Conservation (phyloP, 2,797 vertebrate species). For the Threskiornis aethiopicus region DNA sequence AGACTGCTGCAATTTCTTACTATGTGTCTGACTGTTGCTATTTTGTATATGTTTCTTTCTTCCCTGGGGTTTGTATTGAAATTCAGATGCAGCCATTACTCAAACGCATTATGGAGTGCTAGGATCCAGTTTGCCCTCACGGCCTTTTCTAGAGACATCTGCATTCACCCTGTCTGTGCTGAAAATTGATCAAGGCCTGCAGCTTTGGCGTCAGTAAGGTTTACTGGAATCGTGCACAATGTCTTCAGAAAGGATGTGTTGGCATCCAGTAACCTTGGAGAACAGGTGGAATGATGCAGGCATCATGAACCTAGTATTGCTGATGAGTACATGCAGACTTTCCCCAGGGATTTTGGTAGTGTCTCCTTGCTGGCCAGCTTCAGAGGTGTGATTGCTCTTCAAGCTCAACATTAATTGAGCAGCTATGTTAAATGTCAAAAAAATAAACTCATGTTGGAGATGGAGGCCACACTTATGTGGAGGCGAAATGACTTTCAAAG, state of each 20-base stretch:
- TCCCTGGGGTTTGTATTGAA: background rate
- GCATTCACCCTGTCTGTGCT: background rate
- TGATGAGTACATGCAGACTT: background rate
- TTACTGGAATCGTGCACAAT: background rate
- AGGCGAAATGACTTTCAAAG: background rate
- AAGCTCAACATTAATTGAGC: background rate
- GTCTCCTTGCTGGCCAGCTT: background rate
- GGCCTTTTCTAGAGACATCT: background rate
- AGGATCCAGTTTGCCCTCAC: background rate
- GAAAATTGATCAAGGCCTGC: background rate
- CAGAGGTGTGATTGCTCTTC: background rate
- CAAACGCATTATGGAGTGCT: background rate
- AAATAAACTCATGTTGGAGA: background rate
- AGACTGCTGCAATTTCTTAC: background rate
- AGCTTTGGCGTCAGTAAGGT: background rate
- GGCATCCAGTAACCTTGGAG: background rate
- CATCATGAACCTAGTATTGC: background rate
- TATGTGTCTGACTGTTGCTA: background rate
- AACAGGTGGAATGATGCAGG: background rate
- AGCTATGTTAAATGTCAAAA: background rate
- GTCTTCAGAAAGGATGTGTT: background rate
- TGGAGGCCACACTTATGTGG: background rate
- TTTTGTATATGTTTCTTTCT: background rate
- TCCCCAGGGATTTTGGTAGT: background rate
- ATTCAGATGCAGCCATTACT: background rate